Evolutionary conservation across 1,140 invertebrate genomes (phyloP), one percentile per base, ranked within the genome.

Genomic region (Lineus longissimus): DNA sequence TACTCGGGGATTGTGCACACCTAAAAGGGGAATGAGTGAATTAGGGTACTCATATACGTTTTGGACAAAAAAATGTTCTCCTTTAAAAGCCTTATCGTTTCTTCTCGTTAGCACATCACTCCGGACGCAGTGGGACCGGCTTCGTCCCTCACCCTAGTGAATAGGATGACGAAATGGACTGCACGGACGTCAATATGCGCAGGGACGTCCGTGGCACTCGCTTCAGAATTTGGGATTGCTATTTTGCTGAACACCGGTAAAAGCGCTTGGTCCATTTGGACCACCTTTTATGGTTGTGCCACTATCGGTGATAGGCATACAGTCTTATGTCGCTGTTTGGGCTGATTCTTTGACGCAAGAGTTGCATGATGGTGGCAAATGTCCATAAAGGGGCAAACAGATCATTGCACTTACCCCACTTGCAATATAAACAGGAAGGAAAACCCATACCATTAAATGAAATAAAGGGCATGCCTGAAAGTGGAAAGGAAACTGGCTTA

Each of bases 1-100:
- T 86, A 87, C 70, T 86, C 86, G 13, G 86, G 86, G 70, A 87
- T 80, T 2, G 86, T 87, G 67, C 76, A 86, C 9, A 86, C 75
- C 82, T 36, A 36, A 15, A 4, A 36, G 33, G 15, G 15, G 15
- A 36, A 36, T 36, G 33, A 36, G n/a, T n/a, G n/a, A n/a, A n/a
- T n/a, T n/a, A n/a, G n/a, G n/a, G n/a, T n/a, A n/a, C n/a, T 23
- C 27, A 31, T 17, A 33, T 33, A 25, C 2, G 2, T 4, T 31
- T 59, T 59, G 33, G 36, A 31, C 17, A 33, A 36, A 13, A 57
- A 11, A 57, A 29, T n/a, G 9, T 22, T 31, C n/a, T 33, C 33
- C 7, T 17, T 19, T 15, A 33, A 29, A n/a, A n/a, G n/a, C n/a
- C n/a, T n/a, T 22, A 23, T 27, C 2, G 15, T 30, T 22, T 73